Evolutionary conservation across 1,140 invertebrate species (phyloP), one percentile per base, ranked within the genome.

Genomic region (Pantala flavescens): DNA sequence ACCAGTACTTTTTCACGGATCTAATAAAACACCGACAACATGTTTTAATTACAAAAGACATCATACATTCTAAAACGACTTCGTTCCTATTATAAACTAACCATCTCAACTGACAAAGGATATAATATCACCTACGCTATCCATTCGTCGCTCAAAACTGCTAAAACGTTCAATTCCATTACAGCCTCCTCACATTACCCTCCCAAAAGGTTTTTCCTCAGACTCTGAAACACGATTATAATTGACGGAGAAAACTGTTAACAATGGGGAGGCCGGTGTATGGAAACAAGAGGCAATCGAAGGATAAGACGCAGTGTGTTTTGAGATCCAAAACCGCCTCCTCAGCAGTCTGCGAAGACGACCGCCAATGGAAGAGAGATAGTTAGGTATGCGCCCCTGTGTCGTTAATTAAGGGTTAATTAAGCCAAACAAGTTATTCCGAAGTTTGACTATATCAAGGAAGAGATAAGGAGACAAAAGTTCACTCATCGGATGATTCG

Each of bases 391-490:
- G 71, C 71, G 71, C 71, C 71, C 11, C 71, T 72, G 71, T 72
- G 24, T 72, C 42, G 71, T 72, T 72, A 72, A 72, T 72, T 72
- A 72, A 72, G 71, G 71, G 71, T 72, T 72, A 72, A 72, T 72
- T 72, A 72, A 72, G 71, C 71, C 71, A 36, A 72, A 72, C 71
- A 72, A 72, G 71, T 72, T 72, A 72, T 72, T 72, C 28, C 71
- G 42, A 72, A 72, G 71, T 72, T 72, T 72, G 71, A 72, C 71
- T 72, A 72, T 72, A 28, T 28, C 24, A 42, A 72, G 42, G 49
- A 63, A 12, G 49, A 21, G 49, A 21, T 63, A 21, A 63, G 49
- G 12, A 63, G n/a, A 36, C 28, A 36, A 36, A 36, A 36, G 28
- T 36, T 36, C 28, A 36, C 28, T 36, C 28, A 36, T 5, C 9